phyloP scores from a whole-genome alignment of 2,113 vertebrate species.

The Myanophis thanlyinensis region DNA sequence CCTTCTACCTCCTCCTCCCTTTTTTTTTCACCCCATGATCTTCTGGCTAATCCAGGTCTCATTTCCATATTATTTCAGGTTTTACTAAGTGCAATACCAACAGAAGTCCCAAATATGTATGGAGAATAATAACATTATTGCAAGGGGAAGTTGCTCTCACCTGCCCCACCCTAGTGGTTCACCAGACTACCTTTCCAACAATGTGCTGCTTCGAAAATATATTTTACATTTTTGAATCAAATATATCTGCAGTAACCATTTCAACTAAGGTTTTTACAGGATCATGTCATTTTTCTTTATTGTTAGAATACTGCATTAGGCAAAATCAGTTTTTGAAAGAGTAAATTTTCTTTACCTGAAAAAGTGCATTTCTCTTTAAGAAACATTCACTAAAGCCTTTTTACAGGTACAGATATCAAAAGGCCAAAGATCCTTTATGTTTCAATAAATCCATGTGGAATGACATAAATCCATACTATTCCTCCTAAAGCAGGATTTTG shows the following conservation, averaged over 20 bases:
- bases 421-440: slow-evolving; percentile 23
- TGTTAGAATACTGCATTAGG: slow-evolving; percentile 33
- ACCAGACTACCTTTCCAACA: slow-evolving; percentile 32
- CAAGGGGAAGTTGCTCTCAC: slow-evolving; percentile 30
- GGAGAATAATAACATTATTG: slow-evolving; percentile 39
- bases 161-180: slow-evolving; percentile 58
- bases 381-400: slow-evolving; percentile 27
- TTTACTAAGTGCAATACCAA: slow-evolving; percentile 59
- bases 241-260: neutral
- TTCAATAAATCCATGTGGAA: slow-evolving; percentile 12
- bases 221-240: slow-evolving; percentile 28
- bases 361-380: slow-evolving; percentile 7
- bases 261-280: neutral
- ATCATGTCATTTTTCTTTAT: neutral
- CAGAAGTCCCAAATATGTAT: slow-evolving; percentile 59
- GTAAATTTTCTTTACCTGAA: neutral
- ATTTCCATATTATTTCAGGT: slow-evolving; percentile 46
- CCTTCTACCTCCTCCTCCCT: slow-evolving; percentile 47
- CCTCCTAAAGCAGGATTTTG: slow-evolving; percentile 31
- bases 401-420: slow-evolving; percentile 22
- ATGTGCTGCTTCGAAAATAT: slow-evolving; percentile 37
- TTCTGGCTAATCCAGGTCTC: slow-evolving; percentile 49
- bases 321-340: neutral
- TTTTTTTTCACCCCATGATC: slow-evolving; percentile 61
- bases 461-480: slow-evolving; percentile 32